Base-by-base conservation (phyloP, 1,140 invertebrate species). In the Charaxes varanes region DNA sequence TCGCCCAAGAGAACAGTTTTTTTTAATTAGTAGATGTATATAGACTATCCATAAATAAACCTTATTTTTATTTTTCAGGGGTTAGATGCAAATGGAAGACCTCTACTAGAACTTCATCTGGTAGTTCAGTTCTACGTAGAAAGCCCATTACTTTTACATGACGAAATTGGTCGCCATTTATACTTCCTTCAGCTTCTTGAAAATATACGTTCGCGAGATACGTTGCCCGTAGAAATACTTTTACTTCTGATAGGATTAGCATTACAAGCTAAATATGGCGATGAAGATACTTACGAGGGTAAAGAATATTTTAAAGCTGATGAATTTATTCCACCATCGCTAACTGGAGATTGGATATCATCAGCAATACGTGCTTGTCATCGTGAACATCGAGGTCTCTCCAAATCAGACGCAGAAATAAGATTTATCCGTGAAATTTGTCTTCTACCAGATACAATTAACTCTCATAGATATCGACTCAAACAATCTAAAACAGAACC, bases 71-170 rank as follows among this genome's bases (percentile, higher is more conserved):
- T 22, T 42, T 86, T 87, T 26, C 85, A 96, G 94, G 94, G 95
- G 42, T 87, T 96, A 77, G 94, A 96, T 84, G 93, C 91, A 71
- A 93, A 92, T 84, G 95, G 94, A 49, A 90, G 92, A 62, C 94
- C 95, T 26, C 88, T 96, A 13, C 88, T 97, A 59, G 93, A 93
- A 60, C 90, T 99, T 67, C 92, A 97, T 76, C 93, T 98, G 74
- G 90, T 95, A 52, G 94, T 99, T 54, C 94, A 97, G 77, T 98
- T 95, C 84, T 97, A 98, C 85, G 92, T 99, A 45, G 96, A 98
- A 82, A 93, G 90, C 62, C 92, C 93, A 28, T 87, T 92, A 47
- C 86, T 95, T 33, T 86, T 97, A 62, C 91, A 93, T 88, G 95
- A 98, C 86, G 93, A 95, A 62, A 90, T 93, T 40, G 95, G 95